Evolutionary conservation across 2,888 invertebrate genomes (phyloP).

Genomic region (Escarpia spicata): DNA sequence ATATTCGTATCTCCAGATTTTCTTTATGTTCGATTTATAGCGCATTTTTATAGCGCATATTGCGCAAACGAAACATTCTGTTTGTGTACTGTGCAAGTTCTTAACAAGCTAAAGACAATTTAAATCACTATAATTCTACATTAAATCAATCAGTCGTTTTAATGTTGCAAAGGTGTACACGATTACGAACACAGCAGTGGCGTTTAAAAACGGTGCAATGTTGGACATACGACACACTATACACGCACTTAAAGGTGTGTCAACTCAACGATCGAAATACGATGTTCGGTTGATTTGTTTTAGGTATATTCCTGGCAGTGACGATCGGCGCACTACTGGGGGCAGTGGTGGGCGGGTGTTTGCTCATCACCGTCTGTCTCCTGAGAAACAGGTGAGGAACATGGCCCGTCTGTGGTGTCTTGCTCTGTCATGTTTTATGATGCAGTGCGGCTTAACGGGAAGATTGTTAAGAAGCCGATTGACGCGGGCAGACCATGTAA

Average conservation of each 20-base stretch:
- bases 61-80: no score
- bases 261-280: neutral
- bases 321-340: neutral
- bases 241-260: neutral
- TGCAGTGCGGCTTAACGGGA: no score
- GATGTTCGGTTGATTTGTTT: neutral
- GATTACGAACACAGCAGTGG: neutral
- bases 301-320: constrained; percentile 20
- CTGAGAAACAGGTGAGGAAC: neutral
- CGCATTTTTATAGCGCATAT: no score
- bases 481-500: no score
- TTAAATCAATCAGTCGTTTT: no score
- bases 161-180: no score
- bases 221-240: neutral
- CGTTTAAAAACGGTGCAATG: neutral
- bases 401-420: neutral
- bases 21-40: no score
- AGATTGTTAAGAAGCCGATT: no score
- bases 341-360: neutral
- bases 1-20: no score
- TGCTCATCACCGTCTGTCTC: constrained; percentile 17
- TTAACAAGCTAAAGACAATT: no score
- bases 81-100: no score
- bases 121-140: no score
- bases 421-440: neutral